A percentile compares a stretch with the other conserved stretches of the same genome.
Evolutionary conservation across 2,113 vertebrate species (phyloP).

Genomic region (Camelus bactrianus): DNA sequence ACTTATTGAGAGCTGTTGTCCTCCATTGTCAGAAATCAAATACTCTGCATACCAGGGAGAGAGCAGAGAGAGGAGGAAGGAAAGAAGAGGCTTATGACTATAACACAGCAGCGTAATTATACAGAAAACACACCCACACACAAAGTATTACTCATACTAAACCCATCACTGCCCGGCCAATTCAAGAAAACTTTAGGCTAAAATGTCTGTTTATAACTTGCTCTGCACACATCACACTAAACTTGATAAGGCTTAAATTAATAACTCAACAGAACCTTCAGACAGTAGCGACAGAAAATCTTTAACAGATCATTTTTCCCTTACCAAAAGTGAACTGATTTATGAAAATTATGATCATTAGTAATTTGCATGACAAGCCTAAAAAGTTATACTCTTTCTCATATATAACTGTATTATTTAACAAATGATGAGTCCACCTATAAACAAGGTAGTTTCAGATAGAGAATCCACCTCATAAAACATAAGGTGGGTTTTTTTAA

Average conservation of each 20-base stretch:
- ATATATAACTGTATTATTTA: not conserved
- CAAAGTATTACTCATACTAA: slow-evolving; percentile 78
- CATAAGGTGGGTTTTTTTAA: not conserved
- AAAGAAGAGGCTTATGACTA: slow-evolving; percentile 79
- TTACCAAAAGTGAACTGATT: slow-evolving; percentile 53
- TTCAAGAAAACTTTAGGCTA: slow-evolving; percentile 12
- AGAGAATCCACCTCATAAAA: slow-evolving; percentile 13
- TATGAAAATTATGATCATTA: slow-evolving; percentile 34
- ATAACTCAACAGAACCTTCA: slow-evolving; percentile 41
- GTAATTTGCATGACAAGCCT: slow-evolving; percentile 13
- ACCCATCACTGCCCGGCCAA: not conserved
- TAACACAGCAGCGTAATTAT: slow-evolving; percentile 78
- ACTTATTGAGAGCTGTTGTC: slow-evolving; percentile 97
- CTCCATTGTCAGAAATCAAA: slow-evolving; percentile 95
- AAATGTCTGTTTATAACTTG: not conserved
- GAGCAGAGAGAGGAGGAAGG: slow-evolving; percentile 82
- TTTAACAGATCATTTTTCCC: slow-evolving; percentile 20
- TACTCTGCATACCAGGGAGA: slow-evolving; percentile 89
- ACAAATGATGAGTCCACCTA: slow-evolving; percentile 38
- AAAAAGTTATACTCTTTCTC: slow-evolving; percentile 14
- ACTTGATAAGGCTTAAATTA: slow-evolving; percentile 23
- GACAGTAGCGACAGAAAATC: slow-evolving; percentile 8
- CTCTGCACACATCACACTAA: not conserved
- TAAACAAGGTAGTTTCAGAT: not conserved
- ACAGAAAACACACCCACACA: slow-evolving; percentile 82